Evolutionary conservation across 2,113 vertebrate species (phyloP), one percentile per base, ranked within the genome.

Genomic region (Scartelaos histophorus): DNA sequence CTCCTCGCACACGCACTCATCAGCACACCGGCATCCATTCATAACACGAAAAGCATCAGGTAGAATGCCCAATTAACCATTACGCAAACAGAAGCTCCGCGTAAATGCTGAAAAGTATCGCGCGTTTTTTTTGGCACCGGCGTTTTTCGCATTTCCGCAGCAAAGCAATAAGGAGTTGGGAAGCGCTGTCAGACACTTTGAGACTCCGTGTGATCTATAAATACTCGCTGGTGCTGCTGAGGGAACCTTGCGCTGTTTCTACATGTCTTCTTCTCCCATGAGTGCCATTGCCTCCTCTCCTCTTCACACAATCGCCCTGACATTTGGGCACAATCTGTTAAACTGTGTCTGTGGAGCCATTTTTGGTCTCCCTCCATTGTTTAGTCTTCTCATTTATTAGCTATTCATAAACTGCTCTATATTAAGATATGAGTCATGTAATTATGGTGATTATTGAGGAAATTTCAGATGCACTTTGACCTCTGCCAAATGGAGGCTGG

Each of bases 161-260:
- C 61, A 64, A n/a, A 81, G 83, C 84, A 83, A 69, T 78, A 78
- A 70, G 79, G 69, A 79, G 86, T 77, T 73, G 72, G 21, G 43
- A 66, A 66, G 54, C 66, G 75, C 90, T 87, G 83, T 78, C 85
- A 90, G 80, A 78, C 85, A 90, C 78, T 84, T 84, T 89, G 83
- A 82, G 86, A 85, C 86, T 84, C 75, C 68, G 76, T 90, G 74
- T 85, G 81, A 87, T 88, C 90, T 89, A 90, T 88, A 90, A 91
- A 91, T 91, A 90, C 83, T 87, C 83, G 13, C 72, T 47, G 67
- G 82, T 71, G 78, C 74, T 81, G 67, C 61, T 38, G 17, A 4
- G 71, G 77, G 88, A 85, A 84, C 77, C 73, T n/a, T 35, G 34
- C 68, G 66, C 54, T 82, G 69, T 66, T 76, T 80, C 66, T 21